Conservation (phyloP, 2,888 invertebrate genomes). For the Pinctada fucata region DNA sequence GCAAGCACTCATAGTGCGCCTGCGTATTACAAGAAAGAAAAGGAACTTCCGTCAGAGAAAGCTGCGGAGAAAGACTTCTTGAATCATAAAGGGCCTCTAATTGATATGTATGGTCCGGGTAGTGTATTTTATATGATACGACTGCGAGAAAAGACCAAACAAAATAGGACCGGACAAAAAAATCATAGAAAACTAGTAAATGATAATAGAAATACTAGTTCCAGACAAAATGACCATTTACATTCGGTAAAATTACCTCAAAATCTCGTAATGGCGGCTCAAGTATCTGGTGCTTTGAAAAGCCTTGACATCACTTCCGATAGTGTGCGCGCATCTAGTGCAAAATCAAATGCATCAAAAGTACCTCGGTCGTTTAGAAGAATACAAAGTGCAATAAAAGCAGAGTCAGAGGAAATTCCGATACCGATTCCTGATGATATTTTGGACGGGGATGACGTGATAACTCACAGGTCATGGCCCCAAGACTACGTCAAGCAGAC, state of each 20-base stretch:
- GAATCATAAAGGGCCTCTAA: constrained; percentile 69
- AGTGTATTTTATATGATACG: constrained; percentile 73
- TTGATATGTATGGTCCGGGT: constrained; percentile 73
- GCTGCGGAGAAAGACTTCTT: constrained; percentile 66
- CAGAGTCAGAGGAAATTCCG: constrained; percentile 24
- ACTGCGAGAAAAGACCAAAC: constrained; percentile 54
- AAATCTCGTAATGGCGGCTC: constrained; percentile 52
- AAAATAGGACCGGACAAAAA: constrained; percentile 33
- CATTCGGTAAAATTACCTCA: constrained; percentile 53
- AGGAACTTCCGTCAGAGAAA: constrained; percentile 54
- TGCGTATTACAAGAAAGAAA: constrained; percentile 43
- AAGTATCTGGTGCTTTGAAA: constrained; percentile 52
- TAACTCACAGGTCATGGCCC: constrained; percentile 35
- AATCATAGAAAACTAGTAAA: constrained; percentile 36
- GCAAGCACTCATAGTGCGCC: constrained; percentile 48
- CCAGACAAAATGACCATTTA: constrained; percentile 43
- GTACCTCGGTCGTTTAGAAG: constrained; percentile 49
- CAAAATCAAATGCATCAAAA: constrained; percentile 5
- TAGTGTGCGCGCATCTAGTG: constrained; percentile 35
- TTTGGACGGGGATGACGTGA: constrained; percentile 23
- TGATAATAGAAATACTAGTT: constrained; percentile 22
- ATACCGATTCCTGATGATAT: constrained; percentile 8
- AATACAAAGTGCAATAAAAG: constrained; percentile 52
- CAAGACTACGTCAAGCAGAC: constrained; percentile 4
- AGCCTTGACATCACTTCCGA: constrained; percentile 41